Evolutionary conservation across 2,113 vertebrate genomes (phyloP), one percentile per base, ranked within the genome.

Genomic region (Columba livia): DNA sequence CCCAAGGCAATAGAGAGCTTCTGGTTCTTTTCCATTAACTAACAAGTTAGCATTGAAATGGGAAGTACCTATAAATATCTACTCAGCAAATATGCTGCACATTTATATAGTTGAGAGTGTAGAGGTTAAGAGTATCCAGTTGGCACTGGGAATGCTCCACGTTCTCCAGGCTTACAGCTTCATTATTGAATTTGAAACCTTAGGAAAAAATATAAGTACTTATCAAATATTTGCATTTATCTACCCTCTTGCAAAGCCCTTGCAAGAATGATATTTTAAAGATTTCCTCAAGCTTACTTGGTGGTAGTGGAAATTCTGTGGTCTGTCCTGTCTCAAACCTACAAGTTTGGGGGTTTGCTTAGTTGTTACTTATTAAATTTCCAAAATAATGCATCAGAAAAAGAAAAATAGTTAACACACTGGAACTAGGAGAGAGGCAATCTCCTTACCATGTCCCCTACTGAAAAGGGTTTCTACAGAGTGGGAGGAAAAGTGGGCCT

Each of bases 1-100:
- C 97, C 97, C 93, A 94, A 95, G 92, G 75, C 96, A 95, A 95
- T 65, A 67, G 94, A 95, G 77, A 93, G 80, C 88, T 97, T 83
- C 96, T 98, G 97, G 11, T 72, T 66, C 72, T 73, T 96, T 86
- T 97, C 97, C 97, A 97, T 85, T 95, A 90, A 94, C 50, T 73
- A 78, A 96, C 97, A 97, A 97, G 71, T 97, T 97, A 97, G 79
- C 90, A 74, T 51, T 94, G 96, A 90, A 97, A 94, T 95, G 97
- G 97, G 97, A 98, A 97, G 90, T 92, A 51, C 70, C 73, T 95
- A 97, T 97, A 97, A 98, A 97, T 97, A 98, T 91, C 89, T 90
- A 66, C 86, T 96, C 94, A 64, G 92, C 91, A 97, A 97, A 96
- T 95, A 93, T 11, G 13, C 69, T 91, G 64, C 94, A 79, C 92